Base-by-base conservation (phyloP, 2,797 vertebrate species). In the Typhlichthys eigenmanni region DNA sequence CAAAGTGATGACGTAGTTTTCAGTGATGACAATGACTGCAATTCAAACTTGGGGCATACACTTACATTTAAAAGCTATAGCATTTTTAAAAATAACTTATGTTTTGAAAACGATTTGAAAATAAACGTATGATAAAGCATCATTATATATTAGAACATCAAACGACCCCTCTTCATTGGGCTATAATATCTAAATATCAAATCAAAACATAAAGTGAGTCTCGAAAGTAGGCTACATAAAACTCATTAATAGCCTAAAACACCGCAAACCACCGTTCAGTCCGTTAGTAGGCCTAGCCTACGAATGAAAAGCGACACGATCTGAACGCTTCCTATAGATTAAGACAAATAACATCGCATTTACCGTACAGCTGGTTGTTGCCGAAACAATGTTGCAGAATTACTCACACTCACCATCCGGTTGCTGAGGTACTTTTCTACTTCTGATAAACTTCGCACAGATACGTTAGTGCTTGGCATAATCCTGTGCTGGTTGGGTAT, bases 371-470 rank as follows among this genome's bases (percentile, higher is more conserved):
- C 57, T 43, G 9, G 38, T 43, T 9, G 7, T 16, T 29, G 2
- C 7, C 43, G 58, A 69, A 58, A 45, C 29, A 48, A 65, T 9
- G 32, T 55, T 6, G 58, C 24, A 53, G 46, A 62, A 59, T 6
- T 49, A 47, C 66, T 47, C 49, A 66, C 1, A 86, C 87, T 89
- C 85, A 90, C 89, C 88, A 85, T 86, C 79, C 81, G 84, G 78
- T 80, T 67, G 79, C 67, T 75, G 83, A 87, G 81, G 87, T 83
- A 81, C 85, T 89, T 89, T 75, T 91, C 89, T 46, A 76, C 84
- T 84, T 91, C 86, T 9, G 82, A 80, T 80, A 90, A 89, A 91
- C 80, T 91, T 87, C 85, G 84, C 74, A 88, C 87, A 47, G 88
- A 80, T 64, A 87, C 81, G 74, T 69, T 86, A 51, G 81, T 75